phyloP scores from a whole-genome alignment of 1,140 invertebrate species.

The Papilio machaon region DNA sequence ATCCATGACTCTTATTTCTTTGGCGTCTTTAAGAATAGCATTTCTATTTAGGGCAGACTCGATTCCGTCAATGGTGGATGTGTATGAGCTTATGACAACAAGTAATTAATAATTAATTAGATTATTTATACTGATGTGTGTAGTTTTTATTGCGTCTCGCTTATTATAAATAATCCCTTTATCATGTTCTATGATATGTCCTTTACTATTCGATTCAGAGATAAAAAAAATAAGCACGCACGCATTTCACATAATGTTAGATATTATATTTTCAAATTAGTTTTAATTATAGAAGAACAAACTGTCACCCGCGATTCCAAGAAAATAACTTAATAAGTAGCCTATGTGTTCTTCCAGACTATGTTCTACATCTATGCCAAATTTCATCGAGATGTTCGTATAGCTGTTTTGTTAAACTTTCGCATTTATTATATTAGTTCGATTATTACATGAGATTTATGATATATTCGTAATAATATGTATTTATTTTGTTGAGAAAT shows the following conservation, averaged over 20 bases:
- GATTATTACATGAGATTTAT: too few relatives aligned
- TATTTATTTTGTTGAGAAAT: neutral
- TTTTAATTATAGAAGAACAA: neutral
- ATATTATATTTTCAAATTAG: neutral
- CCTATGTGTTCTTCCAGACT: too few relatives aligned
- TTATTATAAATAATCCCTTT: slow-evolving; percentile 12
- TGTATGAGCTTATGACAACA: neutral
- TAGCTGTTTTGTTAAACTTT: too few relatives aligned
- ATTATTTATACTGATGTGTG: too few relatives aligned
- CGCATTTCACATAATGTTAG: neutral
- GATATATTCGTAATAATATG: neutral
- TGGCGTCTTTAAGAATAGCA: neutral
- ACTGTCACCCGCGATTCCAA: too few relatives aligned
- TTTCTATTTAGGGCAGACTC: neutral
- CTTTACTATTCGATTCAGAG: neutral
- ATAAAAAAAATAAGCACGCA: neutral
- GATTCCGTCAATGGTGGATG: neutral
- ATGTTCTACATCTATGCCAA: too few relatives aligned
- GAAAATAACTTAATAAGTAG: too few relatives aligned
- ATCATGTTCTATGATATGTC: slow-evolving; percentile 14
- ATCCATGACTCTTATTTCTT: neutral
- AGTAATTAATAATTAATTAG: neutral
- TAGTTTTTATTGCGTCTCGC: neutral
- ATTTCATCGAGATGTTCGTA: too few relatives aligned
- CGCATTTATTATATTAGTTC: too few relatives aligned